Evolutionary conservation across 1,140 invertebrate species (phyloP).

Genomic region (Triops cancriformis): DNA sequence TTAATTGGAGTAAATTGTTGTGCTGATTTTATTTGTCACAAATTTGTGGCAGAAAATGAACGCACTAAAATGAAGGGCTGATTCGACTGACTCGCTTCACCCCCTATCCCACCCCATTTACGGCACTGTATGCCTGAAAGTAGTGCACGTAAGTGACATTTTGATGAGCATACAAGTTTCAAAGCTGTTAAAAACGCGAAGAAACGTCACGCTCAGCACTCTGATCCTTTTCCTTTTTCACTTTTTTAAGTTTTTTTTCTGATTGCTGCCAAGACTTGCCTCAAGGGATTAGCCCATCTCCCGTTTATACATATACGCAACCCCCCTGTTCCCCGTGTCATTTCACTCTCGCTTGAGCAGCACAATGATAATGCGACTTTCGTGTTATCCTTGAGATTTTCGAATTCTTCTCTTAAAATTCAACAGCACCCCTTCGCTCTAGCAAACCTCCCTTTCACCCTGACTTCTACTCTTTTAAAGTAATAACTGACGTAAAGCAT

Average conservation of each 20-base stretch:
- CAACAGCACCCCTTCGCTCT: not conserved
- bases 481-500: not conserved
- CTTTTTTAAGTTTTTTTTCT: not conserved
- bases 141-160: too few species aligned
- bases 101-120: too few species aligned
- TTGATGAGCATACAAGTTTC: too few species aligned
- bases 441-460: too few species aligned
- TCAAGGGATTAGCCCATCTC: not conserved
- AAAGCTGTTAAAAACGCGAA: too few species aligned
- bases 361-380: slow-evolving; percentile 2
- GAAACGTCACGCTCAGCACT: too few species aligned
- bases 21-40: too few species aligned
- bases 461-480: not conserved
- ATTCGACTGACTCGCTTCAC: too few species aligned
- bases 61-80: too few species aligned
- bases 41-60: too few species aligned
- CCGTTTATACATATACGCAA: not conserved
- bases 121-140: too few species aligned
- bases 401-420: not conserved
- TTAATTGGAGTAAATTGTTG: too few species aligned
- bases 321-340: not conserved
- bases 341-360: slow-evolving; percentile 4
- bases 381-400: not conserved
- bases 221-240: not conserved
- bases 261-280: not conserved